Evolutionary conservation across 2,888 invertebrate species (phyloP).

Genomic region (Thalpophila matura): DNA sequence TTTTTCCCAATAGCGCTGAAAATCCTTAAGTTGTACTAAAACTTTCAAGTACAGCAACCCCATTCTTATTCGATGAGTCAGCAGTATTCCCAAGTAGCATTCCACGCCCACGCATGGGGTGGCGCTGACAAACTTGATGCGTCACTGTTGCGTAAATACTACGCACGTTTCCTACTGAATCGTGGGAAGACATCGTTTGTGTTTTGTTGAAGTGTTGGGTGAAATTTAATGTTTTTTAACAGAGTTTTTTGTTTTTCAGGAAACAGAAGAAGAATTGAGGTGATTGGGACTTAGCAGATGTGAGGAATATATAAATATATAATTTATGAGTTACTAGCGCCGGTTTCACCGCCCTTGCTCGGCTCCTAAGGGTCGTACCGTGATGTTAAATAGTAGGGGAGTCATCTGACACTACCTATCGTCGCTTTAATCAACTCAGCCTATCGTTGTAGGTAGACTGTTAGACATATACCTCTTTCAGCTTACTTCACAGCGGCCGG

Average conservation of each 20-base stretch:
- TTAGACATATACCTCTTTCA: no score
- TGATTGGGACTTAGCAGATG: no score
- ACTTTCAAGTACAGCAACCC: conserved; percentile 39
- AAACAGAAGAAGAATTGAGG: no score
- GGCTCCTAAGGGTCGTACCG: no score
- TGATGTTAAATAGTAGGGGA: no score
- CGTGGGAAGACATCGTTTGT: conserved; percentile 2
- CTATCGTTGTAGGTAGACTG: no score
- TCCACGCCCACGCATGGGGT: conserved; percentile 29
- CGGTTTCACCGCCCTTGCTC: no score
- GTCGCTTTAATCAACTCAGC: no score
- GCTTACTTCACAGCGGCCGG: no score
- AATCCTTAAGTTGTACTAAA: neutral
- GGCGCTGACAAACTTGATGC: conserved; percentile 28
- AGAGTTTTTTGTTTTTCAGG: neutral
- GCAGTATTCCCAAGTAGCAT: conserved; percentile 41
- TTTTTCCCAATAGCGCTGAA: neutral
- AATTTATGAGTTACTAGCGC: no score
- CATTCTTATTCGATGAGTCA: conserved; percentile 44
- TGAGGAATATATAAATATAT: no score
- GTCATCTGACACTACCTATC: no score
- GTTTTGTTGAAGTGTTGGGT: neutral
- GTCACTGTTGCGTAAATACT: conserved; percentile 36
- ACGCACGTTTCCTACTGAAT: conserved; percentile 6
- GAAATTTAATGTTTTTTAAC: neutral